Base-by-base conservation (phyloP, 2,888 invertebrate species). In the Amphipyra tragopoginis region DNA sequence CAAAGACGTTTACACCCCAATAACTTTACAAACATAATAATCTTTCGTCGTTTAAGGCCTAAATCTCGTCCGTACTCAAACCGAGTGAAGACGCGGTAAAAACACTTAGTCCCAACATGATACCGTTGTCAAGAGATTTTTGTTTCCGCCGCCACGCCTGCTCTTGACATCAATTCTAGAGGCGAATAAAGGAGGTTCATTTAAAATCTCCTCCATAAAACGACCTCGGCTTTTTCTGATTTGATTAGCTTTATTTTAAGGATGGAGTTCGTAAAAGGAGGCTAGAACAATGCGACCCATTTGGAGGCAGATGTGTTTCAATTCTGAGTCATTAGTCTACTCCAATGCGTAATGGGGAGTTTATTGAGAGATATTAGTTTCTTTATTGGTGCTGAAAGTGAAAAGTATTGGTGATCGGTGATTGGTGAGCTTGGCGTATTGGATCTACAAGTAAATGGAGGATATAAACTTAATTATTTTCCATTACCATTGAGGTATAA, bases 161-260 rank as follows among this genome's bases (percentile, higher is more conserved):
- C 75, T 63, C 81, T 84, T 86, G 86, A 86, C 86, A 85, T 80
- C 82, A 81, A 83, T 84, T 80, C 79, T 80, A 71, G 72, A 78
- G 72, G 68, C 78, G 65, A 72, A 76, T 77, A 84, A 82, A 82
- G 79, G 57, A 70, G 71, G 56, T 78, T 77, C 78, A 76, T 80
- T 79, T 80, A 75, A 75, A 70, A 65, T 64, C 52, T 63, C 49
- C 39, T 11, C 54, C 61, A 68, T 73, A 76, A 80, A 82, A 78
- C 72, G 75, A 72, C 65, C 72, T 60, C 58, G 52, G 49, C 58
- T 57, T 75, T 73, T 75, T 70, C 55, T 69, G 67, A 80, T 77
- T 75, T 79, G 71, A 80, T 80, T 80, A 80, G 77, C 72, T 71
- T 68, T 59, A 69, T 58, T 75, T 67, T 67, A 65, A 66, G 57